Evolutionary conservation across 2,888 invertebrate genomes (phyloP), one percentile per base, ranked within the genome.

Genomic region (Nipponacmea schrenckii): DNA sequence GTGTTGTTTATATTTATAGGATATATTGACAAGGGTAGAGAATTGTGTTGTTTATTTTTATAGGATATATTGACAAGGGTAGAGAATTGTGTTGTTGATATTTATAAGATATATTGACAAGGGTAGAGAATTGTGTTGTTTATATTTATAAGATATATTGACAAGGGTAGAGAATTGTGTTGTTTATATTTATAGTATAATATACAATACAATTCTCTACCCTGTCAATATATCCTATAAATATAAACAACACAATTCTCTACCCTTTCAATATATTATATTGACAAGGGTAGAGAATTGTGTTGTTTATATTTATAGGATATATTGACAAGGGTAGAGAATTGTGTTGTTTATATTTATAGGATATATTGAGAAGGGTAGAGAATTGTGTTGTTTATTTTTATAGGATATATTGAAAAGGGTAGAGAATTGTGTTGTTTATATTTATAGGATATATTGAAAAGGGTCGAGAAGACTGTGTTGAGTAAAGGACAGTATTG

Each of bases 401-500:
- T n/a, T n/a, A 31, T 3, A 31, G 31, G 31, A 31, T 5, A 31
- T 31, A 31, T 39, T 8, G 10, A 10, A 7, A 39, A 39, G 39
- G 10, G 10, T 5, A 39, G 39, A 39, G 39, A 39, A 39, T n/a
- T n/a, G n/a, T 31, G 39, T 39, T 39, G 39, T 39, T 65, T 44
- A 62, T 56, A 0, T 46, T 66, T 71, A 0, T 72, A 85, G 84
- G 79, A 81, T 62, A 78, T 86, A 5, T 72, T 79, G n/a, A 73
- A 77, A 5, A 48, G 65, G 10, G 79, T 82, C 46, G 77, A 77
- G 31, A 79, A 77, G 72, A 77, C 79, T 7, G 82, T 85, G 14
- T 70, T 87, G 63, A 80, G 75, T 56, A 80, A 77, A 45, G 81
- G 80, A n/a, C 80, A 86, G 75, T 86, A 83, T 70, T 84, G 83